Base-by-base conservation (phyloP, 1,140 invertebrate genomes). In the Drosophila rufa region DNA sequence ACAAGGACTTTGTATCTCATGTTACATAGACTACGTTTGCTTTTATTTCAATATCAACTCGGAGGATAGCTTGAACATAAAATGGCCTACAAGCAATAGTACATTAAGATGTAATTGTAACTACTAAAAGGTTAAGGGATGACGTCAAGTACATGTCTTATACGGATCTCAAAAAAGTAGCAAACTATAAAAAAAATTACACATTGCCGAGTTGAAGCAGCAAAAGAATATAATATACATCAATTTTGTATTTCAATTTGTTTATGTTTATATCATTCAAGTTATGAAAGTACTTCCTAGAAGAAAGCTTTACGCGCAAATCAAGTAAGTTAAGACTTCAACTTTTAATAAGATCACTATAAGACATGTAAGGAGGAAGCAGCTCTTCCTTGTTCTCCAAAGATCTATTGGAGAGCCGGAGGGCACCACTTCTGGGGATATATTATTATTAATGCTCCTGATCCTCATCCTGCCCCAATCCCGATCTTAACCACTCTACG, bases 21-120 rank as follows among this genome's bases (percentile, higher is more conserved):
- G 40, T 73, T 73, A 73, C 69, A 73, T 73, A 73, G 59, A 60
- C 67, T 70, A 73, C 55, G 68, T 50, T 73, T 50, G 69, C 69
- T 73, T 73, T 73, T 73, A 73, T 73, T 73, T 73, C 68, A 71
- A 50, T 73, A 58, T 71, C 68, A 73, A 73, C 69, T 73, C 46
- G 36, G 46, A 45, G 45, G 69, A 71, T 59, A 73, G 69, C 67
- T 60, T 50, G 67, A 73, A 73, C 67, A 60, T 73, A 73, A 73
- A 71, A 71, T 71, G 69, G 67, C 55, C 38, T 73, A 73, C 53
- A 73, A 73, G 55, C 69, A 73, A 73, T 60, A 43, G 53, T 60
- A 73, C 46, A 51, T 73, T 70, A 42, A 73, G 55, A 58, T 48
- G 17, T 73, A 71, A 70, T 70, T 70, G 67, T 67, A 65, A 40